Base-by-base conservation (phyloP, 1,140 invertebrate species). In the Lasioglossum albipes region DNA sequence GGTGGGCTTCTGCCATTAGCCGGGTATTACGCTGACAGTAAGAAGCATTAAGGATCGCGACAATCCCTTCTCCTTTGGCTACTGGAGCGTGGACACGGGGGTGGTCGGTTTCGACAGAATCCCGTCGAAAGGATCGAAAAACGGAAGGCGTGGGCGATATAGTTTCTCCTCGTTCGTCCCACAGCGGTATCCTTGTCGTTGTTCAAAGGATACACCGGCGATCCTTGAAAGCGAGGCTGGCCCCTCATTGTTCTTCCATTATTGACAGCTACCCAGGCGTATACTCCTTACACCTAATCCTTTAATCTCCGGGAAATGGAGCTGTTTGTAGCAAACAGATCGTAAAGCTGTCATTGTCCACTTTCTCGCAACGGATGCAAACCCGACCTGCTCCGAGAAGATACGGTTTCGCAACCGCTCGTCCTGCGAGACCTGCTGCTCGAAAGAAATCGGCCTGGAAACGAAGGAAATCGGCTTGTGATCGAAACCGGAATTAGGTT, bases 251-350 rank as follows among this genome's bases (percentile, higher is more conserved):
- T 92, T 91, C 91, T 91, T 90, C 86, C 85, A 85, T 92, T 89
- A 93, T 92, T 90, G 81, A 64, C 74, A 71, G 85, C 84, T 82
- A 89, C 72, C 89, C 84, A 87, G 82, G 89, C 91, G 88, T 91
- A 79, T 89, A 89, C 75, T 90, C 82, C 88, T 89, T 89, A 88
- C 88, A 90, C 86, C 89, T 92, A 92, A 92, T 92, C 91, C 90
- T 91, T 89, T 91, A 91, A 93, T 93, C 92, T 87, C 22, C 57
- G 41, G 73, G 91, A 92, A 92, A 92, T 88, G 85, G 91, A 92
- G 90, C 89, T 90, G 90, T 89, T 91, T 91, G 87, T 88, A 89
- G 85, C 88, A 90, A 91, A 89, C 83, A 88, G 85, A 87, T 88
- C 82, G 89, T 88, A 83, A 85, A 82, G 18, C 81, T 42, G 70